Base-by-base conservation (phyloP, 2,888 invertebrate species). In the Meteorus colon region DNA sequence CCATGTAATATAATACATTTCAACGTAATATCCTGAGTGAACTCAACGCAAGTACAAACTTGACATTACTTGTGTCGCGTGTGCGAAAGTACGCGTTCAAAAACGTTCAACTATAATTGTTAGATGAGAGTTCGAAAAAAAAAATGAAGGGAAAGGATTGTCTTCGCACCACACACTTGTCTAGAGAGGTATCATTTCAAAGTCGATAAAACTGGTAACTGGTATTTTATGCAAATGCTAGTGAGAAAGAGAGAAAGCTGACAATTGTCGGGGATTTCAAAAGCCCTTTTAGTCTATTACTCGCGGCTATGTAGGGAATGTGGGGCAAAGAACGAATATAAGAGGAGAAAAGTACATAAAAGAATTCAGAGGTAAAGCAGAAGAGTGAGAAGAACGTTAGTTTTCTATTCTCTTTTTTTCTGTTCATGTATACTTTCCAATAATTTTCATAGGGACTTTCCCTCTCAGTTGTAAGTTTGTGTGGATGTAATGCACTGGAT, bases 161-260 rank as follows among this genome's bases (percentile, higher is more conserved):
- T 86, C 86, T 85, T 82, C 84, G 83, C 86, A 84, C 74, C 74
- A 78, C 82, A 81, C 34, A 67, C 71, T 72, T 55, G 80, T 84
- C 82, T 83, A 77, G 80, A 79, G 4, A 75, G 81, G 79, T 83
- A 83, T 85, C 83, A 81, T 79, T 80, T 76, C 82, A 77, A 78
- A 79, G 80, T 62, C 59, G 59, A 63, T 60, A 48, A 72, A 74
- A 55, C 62, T 34, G 27, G 14, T 51, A 29, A 62, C 60, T 45
- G 27, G 45, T 51, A n/a, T 70, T 70, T 70, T 78, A 83, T 85
- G 85, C 85, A 85, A 85, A 84, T 85, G 55, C 19, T 19, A n/a
- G 19, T 19, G 19, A 55, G 19, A 55, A 55, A 19, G n/a, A 55
- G 19, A 55, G 55, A 55, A 19, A 19, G 55, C 82, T 79, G 77